phyloP scores from a whole-genome alignment of 2,797 vertebrate species.

The Cichlasoma orientale region DNA sequence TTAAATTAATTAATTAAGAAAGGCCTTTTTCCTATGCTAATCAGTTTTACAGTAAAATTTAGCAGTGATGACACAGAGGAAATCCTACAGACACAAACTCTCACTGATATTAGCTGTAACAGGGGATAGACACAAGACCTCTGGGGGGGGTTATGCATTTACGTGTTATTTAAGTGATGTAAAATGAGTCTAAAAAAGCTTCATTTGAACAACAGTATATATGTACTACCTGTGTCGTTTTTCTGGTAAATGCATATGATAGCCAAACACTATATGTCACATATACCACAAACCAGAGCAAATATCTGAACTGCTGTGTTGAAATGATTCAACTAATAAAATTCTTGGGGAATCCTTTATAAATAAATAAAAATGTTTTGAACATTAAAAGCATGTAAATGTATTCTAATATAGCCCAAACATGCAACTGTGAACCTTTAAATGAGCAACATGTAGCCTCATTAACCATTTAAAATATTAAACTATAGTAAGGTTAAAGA shows the following conservation, averaged over 20 bases:
- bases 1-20: not conserved
- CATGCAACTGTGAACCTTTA: not conserved
- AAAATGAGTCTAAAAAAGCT: not conserved
- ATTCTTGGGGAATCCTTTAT: not conserved
- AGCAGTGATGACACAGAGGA: not conserved
- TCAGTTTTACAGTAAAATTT: not conserved
- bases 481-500: conserved; percentile 3
- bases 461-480: conserved; percentile 30
- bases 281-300: not conserved
- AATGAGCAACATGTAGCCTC: not conserved
- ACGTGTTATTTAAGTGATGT: not conserved
- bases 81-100: not conserved
- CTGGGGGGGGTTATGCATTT: not conserved
- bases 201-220: not conserved
- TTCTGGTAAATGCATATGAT: not conserved
- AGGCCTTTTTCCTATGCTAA: not conserved
- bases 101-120: too few species aligned
- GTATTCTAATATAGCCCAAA: not conserved
- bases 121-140: not conserved
- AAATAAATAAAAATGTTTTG: not conserved
- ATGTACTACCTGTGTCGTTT: not conserved
- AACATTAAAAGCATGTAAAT: not conserved
- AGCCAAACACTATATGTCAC: not conserved
- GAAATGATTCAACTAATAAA: not conserved
- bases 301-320: not conserved